These are phyloP conservation scores for Scaptomyza hsui DNA, from an alignment of 1,140 invertebrate genomes.

Conservation along the genomic window DNA sequence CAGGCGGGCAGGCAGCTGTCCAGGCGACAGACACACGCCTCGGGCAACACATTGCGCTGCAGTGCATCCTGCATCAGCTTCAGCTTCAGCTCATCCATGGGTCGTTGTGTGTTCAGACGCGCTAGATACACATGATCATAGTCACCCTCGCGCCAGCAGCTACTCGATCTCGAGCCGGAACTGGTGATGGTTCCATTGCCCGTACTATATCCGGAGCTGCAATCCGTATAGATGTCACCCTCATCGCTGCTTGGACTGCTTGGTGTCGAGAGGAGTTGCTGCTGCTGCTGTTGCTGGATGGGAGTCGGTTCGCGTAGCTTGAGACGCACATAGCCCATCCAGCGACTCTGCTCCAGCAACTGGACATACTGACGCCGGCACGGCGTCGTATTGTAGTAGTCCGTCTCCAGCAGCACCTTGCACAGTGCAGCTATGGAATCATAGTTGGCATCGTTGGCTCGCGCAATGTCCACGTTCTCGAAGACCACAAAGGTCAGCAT, in stretches of 20 bases:
- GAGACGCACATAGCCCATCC: constrained; percentile 79
- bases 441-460: constrained; percentile 85
- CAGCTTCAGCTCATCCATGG: constrained; percentile 61
- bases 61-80: constrained; percentile 5
- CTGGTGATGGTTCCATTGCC: constrained; percentile 17
- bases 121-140: constrained; percentile 77
- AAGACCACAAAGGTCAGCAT: constrained; percentile 89
- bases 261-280: background rate
- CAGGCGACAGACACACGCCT: constrained; percentile 59
- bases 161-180: constrained; percentile 1
- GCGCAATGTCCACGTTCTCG: constrained; percentile 90
- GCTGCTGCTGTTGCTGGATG: background rate
- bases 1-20: constrained; percentile 58
- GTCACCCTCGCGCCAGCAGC: constrained; percentile 39
- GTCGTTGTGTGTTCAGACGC: constrained; percentile 63
- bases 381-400: constrained; percentile 66
- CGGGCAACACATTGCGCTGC: constrained; percentile 63
- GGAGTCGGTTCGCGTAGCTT: constrained; percentile 59
- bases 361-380: constrained; percentile 51
- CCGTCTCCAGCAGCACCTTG: constrained; percentile 87
- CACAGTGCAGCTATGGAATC: constrained; percentile 74
- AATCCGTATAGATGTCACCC: constrained; percentile 54
- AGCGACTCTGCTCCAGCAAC: constrained; percentile 66
- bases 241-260: constrained; percentile 8
- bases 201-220: constrained; percentile 73